Conservation (phyloP, 2,797 vertebrate species). For the Helarctos malayanus region DNA sequence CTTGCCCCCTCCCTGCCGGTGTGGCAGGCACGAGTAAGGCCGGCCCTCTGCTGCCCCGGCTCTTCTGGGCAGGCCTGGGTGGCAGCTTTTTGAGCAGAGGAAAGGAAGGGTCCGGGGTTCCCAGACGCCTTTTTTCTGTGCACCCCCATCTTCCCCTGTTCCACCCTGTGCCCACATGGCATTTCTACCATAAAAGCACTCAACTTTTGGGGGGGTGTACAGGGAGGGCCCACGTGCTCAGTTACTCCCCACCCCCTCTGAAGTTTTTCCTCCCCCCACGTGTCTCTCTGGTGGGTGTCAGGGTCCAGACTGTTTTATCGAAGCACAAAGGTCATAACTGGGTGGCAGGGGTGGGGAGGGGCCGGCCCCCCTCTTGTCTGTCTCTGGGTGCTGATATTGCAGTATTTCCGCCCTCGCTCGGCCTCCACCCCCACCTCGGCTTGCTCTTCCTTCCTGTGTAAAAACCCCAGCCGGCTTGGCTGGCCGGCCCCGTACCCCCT, state of each 20-base stretch:
- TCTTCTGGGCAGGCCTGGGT: neutral
- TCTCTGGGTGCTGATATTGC: conserved; percentile 66
- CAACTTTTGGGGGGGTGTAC: neutral
- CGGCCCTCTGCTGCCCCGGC: neutral
- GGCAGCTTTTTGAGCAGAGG: neutral
- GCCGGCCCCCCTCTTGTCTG: neutral
- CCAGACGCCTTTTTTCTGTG: neutral
- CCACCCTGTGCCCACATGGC: neutral
- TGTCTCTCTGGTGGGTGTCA: neutral
- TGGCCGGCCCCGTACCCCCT: neutral
- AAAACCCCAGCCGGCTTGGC: conserved; percentile 44
- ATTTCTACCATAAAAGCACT: rapidly evolving
- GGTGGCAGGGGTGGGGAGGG: neutral
- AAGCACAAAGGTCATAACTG: conserved; percentile 57
- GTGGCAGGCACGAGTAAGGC: neutral
- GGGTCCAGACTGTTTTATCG: neutral
- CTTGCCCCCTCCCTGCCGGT: rapidly evolving
- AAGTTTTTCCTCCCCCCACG: neutral
- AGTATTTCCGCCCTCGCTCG: conserved; percentile 68
- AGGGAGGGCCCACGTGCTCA: neutral
- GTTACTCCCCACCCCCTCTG: neutral
- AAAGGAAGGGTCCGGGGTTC: neutral
- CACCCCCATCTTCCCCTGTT: neutral
- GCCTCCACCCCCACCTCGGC: conserved; percentile 70
- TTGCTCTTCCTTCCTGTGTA: conserved; percentile 82